phyloP scores from a whole-genome alignment of 2,888 invertebrate genomes.

The Mesorhabditis belari region DNA sequence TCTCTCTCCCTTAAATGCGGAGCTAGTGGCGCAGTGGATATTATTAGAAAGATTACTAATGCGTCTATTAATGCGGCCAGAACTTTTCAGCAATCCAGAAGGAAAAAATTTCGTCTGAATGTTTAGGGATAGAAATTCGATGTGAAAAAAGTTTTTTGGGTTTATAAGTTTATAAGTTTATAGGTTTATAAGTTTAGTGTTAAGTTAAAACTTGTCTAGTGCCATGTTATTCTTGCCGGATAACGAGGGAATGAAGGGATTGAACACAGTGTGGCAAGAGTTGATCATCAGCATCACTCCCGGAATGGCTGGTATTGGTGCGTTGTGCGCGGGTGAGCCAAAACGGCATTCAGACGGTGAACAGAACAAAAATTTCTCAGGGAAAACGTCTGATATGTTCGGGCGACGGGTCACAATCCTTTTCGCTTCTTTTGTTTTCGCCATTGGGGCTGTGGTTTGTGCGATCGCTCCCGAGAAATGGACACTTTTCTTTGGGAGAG shows the following conservation, averaged over 20 bases:
- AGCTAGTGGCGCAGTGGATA: too few species aligned
- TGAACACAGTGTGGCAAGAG: slow-evolving; percentile 43
- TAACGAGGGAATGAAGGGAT: slow-evolving; percentile 26
- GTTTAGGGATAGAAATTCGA: too few species aligned
- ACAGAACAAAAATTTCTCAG: slow-evolving; percentile 26
- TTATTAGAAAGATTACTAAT: too few species aligned
- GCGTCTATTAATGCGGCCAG: too few species aligned
- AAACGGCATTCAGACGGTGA: background rate
- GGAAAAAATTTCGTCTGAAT: too few species aligned
- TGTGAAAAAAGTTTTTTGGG: too few species aligned
- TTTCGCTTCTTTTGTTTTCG: slow-evolving; percentile 57
- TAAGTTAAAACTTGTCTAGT: too few species aligned
- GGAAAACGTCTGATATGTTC: slow-evolving; percentile 56
- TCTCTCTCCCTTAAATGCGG: too few species aligned
- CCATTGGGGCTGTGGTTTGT: slow-evolving; percentile 57
- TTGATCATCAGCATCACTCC: slow-evolving; percentile 44
- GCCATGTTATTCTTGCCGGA: slow-evolving; percentile 45
- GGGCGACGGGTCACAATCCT: slow-evolving; percentile 60
- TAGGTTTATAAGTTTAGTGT: too few species aligned
- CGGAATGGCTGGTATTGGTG: slow-evolving; percentile 35
- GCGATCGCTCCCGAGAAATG: slow-evolving; percentile 35
- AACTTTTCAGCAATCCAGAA: too few species aligned
- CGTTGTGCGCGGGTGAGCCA: slow-evolving; percentile 49
- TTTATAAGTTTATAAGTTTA: too few species aligned
- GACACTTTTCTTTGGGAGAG: slow-evolving; percentile 36